phyloP scores from a whole-genome alignment of 2,113 vertebrate genomes.

The Bolborhynchus lineola region DNA sequence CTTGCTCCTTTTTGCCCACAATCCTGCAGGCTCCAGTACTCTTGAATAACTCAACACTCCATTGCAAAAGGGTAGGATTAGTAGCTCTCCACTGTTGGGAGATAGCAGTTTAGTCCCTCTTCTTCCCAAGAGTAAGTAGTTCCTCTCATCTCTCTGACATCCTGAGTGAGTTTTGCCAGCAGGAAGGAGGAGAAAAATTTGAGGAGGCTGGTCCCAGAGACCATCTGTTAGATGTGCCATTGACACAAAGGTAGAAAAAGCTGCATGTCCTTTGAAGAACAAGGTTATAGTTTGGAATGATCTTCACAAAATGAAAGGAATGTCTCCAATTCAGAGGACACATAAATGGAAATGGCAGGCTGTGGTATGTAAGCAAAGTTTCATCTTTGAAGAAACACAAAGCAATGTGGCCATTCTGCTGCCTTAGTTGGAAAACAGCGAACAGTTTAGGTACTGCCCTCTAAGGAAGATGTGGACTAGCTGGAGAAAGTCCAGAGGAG shows the following conservation, averaged over 20 bases:
- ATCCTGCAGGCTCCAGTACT: background rate
- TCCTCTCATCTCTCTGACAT: background rate
- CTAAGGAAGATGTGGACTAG: background rate
- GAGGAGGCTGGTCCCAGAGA: background rate
- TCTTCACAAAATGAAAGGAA: background rate
- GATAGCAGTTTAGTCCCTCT: background rate
- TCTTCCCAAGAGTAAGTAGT: background rate
- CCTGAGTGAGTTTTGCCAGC: background rate
- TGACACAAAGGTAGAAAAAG: background rate
- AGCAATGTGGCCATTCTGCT: constrained; percentile 2
- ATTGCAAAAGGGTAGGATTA: background rate
- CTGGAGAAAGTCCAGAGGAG: constrained; percentile 58
- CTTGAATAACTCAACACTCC: background rate
- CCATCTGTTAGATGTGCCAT: background rate
- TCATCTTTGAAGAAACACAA: background rate
- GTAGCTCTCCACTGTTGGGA: background rate
- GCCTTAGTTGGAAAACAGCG: constrained; percentile 49
- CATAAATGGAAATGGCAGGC: constrained; percentile 5
- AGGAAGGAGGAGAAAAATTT: background rate
- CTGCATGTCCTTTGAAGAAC: background rate
- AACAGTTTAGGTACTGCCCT: background rate
- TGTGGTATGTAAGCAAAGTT: constrained; percentile 8
- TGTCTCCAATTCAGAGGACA: background rate
- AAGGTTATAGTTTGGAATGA: background rate
- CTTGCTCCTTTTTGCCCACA: background rate